These are phyloP conservation scores for Aptenodytes forsteri DNA, from an alignment of 2,113 vertebrate genomes.

Conservation along the genomic window DNA sequence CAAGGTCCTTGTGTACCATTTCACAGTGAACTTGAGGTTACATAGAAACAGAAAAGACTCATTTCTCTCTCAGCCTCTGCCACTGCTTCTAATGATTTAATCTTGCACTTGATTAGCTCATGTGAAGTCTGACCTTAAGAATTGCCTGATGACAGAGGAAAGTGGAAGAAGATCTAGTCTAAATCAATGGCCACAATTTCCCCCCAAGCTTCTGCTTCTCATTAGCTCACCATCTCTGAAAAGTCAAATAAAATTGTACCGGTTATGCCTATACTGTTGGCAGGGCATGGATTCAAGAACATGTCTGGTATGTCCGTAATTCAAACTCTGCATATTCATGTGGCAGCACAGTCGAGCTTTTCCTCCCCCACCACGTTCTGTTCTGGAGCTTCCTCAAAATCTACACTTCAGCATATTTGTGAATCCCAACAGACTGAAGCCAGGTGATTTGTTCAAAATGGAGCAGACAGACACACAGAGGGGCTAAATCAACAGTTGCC, in stretches of 20 bases:
- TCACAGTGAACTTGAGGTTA: background rate
- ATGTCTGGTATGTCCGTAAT: background rate
- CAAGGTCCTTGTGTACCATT: background rate
- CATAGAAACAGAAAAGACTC: background rate
- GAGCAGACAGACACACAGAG: background rate
- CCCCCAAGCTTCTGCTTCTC: background rate
- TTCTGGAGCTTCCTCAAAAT: background rate
- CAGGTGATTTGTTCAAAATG: background rate
- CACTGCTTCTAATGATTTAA: background rate
- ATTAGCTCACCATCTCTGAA: background rate
- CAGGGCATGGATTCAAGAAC: background rate
- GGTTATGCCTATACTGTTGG: background rate
- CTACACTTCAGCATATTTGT: background rate
- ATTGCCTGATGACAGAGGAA: background rate
- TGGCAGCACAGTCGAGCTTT: background rate
- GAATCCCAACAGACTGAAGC: background rate
- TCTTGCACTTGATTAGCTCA: background rate
- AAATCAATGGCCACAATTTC: background rate
- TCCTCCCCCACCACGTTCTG: accelerated
- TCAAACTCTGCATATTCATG: background rate
- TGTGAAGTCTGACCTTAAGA: background rate
- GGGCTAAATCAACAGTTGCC: background rate
- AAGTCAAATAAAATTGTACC: background rate
- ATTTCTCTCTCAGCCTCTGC: background rate
- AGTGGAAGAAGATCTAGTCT: background rate